Evolutionary conservation across 2,888 invertebrate genomes (phyloP).

Genomic region (Lasius fuliginosus): DNA sequence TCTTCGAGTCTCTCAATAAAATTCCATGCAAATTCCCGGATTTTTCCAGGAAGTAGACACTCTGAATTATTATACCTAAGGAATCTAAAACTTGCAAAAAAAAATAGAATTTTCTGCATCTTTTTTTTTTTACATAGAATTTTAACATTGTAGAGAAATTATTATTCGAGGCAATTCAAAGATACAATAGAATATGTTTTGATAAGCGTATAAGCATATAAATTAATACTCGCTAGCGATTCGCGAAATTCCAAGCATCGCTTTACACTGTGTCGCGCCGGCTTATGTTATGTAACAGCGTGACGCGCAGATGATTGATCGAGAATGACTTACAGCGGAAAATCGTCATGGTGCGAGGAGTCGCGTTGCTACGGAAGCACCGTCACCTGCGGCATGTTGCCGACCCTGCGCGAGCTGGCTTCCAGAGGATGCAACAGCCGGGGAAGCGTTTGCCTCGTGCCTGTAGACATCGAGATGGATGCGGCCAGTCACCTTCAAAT

Average conservation of each 20-base stretch:
- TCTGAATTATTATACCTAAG: neutral
- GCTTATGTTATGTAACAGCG: slow-evolving; percentile 22
- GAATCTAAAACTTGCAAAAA: neutral
- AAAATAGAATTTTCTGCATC: neutral
- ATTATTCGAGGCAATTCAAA: neutral
- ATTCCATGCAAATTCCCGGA: too few relatives aligned
- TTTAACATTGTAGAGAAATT: neutral
- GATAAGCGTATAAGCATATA: neutral
- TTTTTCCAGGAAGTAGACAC: too few relatives aligned
- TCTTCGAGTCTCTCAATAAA: too few relatives aligned
- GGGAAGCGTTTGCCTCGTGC: slow-evolving; percentile 88
- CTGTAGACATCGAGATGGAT: slow-evolving; percentile 89
- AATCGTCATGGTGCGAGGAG: slow-evolving; percentile 69
- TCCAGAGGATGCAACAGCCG: slow-evolving; percentile 88
- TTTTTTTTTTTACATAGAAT: neutral
- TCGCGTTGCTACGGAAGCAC: slow-evolving; percentile 63
- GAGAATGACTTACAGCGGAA: slow-evolving; percentile 73
- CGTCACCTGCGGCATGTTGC: slow-evolving; percentile 89
- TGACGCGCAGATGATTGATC: slow-evolving; percentile 22
- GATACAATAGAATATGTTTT: neutral
- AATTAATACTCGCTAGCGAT: neutral
- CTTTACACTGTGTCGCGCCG: slow-evolving; percentile 2
- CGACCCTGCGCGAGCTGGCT: slow-evolving; percentile 89
- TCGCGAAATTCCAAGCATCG: slow-evolving; percentile 30
- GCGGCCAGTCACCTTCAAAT: slow-evolving; percentile 93